A percentile compares a stretch with the other conserved stretches of the same genome.
These are phyloP conservation scores for Osmerus mordax DNA, from an alignment of 2,113 vertebrate species.

Conservation along the genomic window DNA sequence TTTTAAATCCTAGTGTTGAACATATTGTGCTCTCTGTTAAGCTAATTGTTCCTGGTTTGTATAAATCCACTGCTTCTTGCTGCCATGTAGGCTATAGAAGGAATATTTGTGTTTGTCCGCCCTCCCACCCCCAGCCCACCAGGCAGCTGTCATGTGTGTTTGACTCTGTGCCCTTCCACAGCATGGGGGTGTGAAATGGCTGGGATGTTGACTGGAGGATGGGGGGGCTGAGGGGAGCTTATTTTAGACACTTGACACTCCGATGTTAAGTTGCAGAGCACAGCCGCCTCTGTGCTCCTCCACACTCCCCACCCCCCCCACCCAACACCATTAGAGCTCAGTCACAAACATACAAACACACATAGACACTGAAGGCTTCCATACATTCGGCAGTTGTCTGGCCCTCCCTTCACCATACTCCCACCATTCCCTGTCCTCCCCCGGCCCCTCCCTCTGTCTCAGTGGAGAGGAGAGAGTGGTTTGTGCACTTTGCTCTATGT, in stretches of 20 bases:
- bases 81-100: too few species aligned
- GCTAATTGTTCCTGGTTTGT: too few species aligned
- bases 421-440: neutral
- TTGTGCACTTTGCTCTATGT: neutral
- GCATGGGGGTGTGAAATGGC: constrained; percentile 57
- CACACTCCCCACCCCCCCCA: neutral
- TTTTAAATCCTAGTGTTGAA: too few species aligned
- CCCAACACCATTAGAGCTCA: too few species aligned
- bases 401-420: neutral
- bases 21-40: too few species aligned
- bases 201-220: constrained; percentile 27
- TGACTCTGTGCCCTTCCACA: constrained; percentile 51
- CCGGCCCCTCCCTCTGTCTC: neutral
- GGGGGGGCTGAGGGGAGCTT: constrained; percentile 21
- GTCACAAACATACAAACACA: too few species aligned
- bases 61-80: too few species aligned
- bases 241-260: constrained; percentile 54
- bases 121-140: constrained; percentile 4
- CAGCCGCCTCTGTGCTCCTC: constrained; percentile 25
- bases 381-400: neutral
- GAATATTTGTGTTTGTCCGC: neutral
- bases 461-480: constrained; percentile 1
- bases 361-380: constrained; percentile 7
- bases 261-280: constrained; percentile 41
- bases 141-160: constrained; percentile 63